These are phyloP conservation scores for Petrocephalus schoutedeni DNA, from an alignment of 2,797 vertebrate genomes.

Conservation along the genomic window DNA sequence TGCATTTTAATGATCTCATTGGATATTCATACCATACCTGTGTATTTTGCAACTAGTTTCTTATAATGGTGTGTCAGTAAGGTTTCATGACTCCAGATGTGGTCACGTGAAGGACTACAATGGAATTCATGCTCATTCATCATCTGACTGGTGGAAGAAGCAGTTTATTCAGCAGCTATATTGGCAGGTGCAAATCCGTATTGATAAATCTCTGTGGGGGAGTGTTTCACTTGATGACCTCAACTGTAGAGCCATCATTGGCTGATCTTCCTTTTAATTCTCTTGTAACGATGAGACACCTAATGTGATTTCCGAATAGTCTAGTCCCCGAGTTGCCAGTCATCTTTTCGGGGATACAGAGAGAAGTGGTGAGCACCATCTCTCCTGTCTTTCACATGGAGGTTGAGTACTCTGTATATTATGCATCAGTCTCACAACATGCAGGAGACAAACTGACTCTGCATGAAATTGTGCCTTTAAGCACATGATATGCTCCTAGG, in stretches of 20 bases:
- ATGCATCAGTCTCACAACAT: background rate
- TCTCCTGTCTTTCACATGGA: background rate
- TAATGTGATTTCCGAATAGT: background rate
- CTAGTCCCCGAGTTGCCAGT: background rate
- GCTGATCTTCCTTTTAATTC: background rate
- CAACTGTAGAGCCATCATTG: background rate
- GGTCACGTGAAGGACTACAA: background rate
- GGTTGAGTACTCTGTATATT: background rate
- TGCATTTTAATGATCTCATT: conserved; percentile 25
- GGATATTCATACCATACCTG: conserved; percentile 7
- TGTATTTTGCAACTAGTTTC: background rate
- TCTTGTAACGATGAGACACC: background rate
- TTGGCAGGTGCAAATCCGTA: background rate
- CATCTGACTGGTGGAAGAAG: background rate
- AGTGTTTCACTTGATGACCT: background rate
- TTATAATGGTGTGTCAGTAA: background rate
- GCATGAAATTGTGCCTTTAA: conserved; percentile 7
- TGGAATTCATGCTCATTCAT: background rate
- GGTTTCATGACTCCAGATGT: background rate
- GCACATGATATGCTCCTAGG: background rate
- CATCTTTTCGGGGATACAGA: background rate
- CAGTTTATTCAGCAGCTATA: background rate
- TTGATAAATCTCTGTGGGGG: background rate
- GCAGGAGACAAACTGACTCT: background rate
- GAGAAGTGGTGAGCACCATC: background rate